phyloP scores from a whole-genome alignment of 2,888 invertebrate genomes.

The Ectemnius continuus region DNA sequence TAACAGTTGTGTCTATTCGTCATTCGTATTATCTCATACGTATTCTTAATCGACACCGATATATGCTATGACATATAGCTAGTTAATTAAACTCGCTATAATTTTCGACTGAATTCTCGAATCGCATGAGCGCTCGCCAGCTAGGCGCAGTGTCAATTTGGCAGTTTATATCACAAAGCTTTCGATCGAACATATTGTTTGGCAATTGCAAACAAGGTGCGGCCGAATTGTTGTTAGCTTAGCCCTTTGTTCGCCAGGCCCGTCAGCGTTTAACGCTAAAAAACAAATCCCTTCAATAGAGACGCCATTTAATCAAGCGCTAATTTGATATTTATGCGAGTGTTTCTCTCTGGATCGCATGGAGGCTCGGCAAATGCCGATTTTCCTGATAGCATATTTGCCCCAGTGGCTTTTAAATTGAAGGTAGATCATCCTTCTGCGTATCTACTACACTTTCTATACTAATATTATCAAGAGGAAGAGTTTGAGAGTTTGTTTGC shows the following conservation, averaged over 20 bases:
- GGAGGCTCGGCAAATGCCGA: neutral
- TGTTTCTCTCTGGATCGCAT: neutral
- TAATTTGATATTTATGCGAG: neutral
- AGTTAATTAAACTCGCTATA: neutral
- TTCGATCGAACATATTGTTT: constrained; percentile 6
- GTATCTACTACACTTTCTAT: too few relatives aligned
- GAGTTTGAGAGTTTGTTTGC: too few relatives aligned
- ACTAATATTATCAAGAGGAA: too few relatives aligned
- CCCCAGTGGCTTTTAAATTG: too few relatives aligned
- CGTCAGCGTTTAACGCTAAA: neutral
- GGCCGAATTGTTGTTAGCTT: neutral
- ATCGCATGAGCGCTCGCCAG: neutral
- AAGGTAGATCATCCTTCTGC: too few relatives aligned
- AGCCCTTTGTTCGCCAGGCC: neutral
- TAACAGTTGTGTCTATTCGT: too few relatives aligned
- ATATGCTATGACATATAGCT: neutral
- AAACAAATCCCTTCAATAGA: neutral
- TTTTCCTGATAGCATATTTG: neutral
- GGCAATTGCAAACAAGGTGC: neutral
- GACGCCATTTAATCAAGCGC: neutral
- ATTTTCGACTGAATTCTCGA: neutral
- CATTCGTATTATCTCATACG: too few relatives aligned
- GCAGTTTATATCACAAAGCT: neutral
- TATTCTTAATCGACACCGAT: too few relatives aligned
- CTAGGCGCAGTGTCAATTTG: neutral